phyloP scores from a whole-genome alignment of 1,140 invertebrate species.

The Cydia pomonella region DNA sequence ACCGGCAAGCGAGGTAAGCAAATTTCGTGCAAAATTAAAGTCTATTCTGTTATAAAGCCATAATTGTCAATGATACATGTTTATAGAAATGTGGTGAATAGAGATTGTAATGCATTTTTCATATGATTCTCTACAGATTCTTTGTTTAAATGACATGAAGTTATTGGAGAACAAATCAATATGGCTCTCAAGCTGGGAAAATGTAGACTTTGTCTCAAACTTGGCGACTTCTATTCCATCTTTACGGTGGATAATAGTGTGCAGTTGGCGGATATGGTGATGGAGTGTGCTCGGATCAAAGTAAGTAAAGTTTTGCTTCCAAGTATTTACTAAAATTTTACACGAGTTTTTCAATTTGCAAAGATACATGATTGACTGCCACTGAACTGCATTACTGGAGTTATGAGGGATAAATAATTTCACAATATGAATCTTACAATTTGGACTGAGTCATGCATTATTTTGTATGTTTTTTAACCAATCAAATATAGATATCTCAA shows the following conservation, averaged over 20 bases:
- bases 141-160: conserved; percentile 63
- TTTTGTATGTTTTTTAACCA: too few species aligned
- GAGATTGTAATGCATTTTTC: not conserved
- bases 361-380: not conserved
- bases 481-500: too few species aligned
- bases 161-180: conserved; percentile 71
- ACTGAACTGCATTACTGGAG: conserved; percentile 26
- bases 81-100: not conserved
- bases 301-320: conserved; percentile 56
- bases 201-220: conserved; percentile 79
- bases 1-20: conserved; percentile 39
- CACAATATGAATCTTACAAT: too few species aligned
- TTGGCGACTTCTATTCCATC: conserved; percentile 80
- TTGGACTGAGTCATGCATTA: too few species aligned
- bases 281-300: conserved; percentile 81
- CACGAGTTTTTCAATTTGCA: not conserved
- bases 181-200: conserved; percentile 79
- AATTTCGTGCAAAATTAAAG: not conserved
- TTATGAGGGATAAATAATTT: too few species aligned
- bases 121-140: conserved; percentile 42
- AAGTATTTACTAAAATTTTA: not conserved
- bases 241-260: conserved; percentile 77
- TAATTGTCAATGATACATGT: not conserved
- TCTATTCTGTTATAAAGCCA: not conserved
- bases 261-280: conserved; percentile 81